phyloP scores from a whole-genome alignment of 2,888 invertebrate genomes.

The Blomia tropicalis region DNA sequence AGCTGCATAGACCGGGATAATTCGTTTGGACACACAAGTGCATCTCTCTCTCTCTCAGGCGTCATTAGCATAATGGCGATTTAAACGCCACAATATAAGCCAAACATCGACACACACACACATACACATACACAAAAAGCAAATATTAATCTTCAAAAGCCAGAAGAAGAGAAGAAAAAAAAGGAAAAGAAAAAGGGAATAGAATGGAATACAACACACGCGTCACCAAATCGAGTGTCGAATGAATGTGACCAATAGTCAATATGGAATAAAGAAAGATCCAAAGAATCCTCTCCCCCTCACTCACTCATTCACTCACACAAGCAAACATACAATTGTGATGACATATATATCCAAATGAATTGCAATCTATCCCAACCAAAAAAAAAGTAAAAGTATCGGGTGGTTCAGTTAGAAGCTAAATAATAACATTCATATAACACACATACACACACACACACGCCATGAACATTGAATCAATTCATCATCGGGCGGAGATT shows the following conservation, averaged over 20 bases:
- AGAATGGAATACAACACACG: background rate
- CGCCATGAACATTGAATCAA: too few species aligned
- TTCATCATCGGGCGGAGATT: too few species aligned
- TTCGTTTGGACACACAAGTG: background rate
- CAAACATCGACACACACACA: background rate
- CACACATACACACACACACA: too few species aligned
- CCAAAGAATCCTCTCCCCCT: too few species aligned
- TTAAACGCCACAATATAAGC: too few species aligned
- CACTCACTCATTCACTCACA: too few species aligned
- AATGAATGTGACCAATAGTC: too few species aligned
- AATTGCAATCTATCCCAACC: too few species aligned
- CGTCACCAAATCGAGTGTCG: background rate
- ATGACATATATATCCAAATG: slow-evolving; percentile 5
- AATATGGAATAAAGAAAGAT: too few species aligned
- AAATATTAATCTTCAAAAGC: slow-evolving; percentile 5
- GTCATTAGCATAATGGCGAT: slow-evolving; percentile 10
- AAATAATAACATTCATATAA: too few species aligned
- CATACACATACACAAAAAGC: background rate
- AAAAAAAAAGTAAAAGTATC: too few species aligned
- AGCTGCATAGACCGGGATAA: background rate
- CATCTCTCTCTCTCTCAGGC: background rate
- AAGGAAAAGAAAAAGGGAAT: background rate
- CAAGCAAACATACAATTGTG: too few species aligned
- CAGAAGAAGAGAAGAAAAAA: background rate
- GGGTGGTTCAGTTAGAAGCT: slow-evolving; percentile 8